A percentile compares a stretch with the other conserved stretches of the same genome.
Conservation (phyloP, 2,888 invertebrate species). For the Eupithecia insigniata region DNA sequence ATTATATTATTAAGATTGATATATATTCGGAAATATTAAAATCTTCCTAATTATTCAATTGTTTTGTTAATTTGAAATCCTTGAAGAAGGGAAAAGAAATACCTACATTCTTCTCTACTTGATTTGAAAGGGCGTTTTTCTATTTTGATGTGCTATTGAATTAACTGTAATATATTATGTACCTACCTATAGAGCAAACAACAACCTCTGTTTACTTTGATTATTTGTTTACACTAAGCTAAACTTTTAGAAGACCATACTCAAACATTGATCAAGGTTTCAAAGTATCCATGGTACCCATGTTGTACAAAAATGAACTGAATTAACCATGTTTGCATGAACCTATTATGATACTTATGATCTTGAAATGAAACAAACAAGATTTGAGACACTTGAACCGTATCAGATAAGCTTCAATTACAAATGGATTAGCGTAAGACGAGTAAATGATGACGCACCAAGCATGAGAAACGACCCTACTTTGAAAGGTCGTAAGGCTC, state of each 20-base stretch:
- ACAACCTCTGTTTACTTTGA: too few species aligned
- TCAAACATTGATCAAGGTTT: neutral
- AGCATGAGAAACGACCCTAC: neutral
- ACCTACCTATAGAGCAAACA: too few species aligned
- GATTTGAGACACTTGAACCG: neutral
- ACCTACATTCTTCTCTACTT: neutral
- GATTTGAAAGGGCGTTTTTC: neutral
- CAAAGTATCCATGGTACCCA: neutral
- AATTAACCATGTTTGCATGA: too few species aligned
- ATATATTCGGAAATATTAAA: too few species aligned
- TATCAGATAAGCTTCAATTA: conserved; percentile 6
- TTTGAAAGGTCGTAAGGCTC: neutral
- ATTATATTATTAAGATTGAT: neutral
- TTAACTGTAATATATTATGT: too few species aligned
- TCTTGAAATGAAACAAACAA: neutral
- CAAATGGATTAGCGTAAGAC: conserved; percentile 4
- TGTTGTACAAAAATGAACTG: too few species aligned
- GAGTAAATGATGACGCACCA: neutral
- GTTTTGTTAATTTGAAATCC: neutral
- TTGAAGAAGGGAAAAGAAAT: neutral
- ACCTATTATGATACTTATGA: neutral
- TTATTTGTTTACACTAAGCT: too few species aligned
- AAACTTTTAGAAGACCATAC: neutral
- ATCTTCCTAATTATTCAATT: too few species aligned
- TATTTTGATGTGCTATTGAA: neutral